Evolutionary conservation across 2,797 vertebrate genomes (phyloP).

Genomic region (Mus minutoides): DNA sequence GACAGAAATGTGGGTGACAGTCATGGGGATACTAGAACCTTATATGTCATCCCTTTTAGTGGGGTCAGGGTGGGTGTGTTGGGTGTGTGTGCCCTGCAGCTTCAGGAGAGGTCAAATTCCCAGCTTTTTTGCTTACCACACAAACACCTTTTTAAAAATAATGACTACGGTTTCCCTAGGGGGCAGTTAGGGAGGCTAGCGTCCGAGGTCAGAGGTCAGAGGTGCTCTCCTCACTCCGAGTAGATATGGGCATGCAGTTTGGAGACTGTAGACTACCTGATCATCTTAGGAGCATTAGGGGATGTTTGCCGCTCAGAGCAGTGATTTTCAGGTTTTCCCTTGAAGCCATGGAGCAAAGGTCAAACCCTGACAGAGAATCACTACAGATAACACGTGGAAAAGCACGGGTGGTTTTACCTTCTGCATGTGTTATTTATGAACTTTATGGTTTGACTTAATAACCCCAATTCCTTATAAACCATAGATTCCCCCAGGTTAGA

Average conservation of each 20-base stretch:
- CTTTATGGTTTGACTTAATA: background rate
- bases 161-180: background rate
- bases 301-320: background rate
- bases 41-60: background rate
- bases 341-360: background rate
- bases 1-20: background rate
- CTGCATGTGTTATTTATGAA: background rate
- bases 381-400: background rate
- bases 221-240: background rate
- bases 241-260: background rate
- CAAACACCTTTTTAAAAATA: constrained; percentile 50
- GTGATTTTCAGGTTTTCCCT: background rate
- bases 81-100: background rate
- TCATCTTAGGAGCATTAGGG: background rate
- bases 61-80: background rate
- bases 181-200: background rate
- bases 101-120: constrained; percentile 18
- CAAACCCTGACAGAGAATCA: constrained; percentile 22
- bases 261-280: background rate
- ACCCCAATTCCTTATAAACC: background rate
- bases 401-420: background rate
- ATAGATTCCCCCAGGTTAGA: constrained; percentile 7
- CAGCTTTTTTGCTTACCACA: constrained; percentile 40
- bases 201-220: background rate
- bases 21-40: background rate